Evolutionary conservation across 2,113 vertebrate genomes (phyloP), one percentile per base, ranked within the genome.

Genomic region (Microcebus lehilahytsara): DNA sequence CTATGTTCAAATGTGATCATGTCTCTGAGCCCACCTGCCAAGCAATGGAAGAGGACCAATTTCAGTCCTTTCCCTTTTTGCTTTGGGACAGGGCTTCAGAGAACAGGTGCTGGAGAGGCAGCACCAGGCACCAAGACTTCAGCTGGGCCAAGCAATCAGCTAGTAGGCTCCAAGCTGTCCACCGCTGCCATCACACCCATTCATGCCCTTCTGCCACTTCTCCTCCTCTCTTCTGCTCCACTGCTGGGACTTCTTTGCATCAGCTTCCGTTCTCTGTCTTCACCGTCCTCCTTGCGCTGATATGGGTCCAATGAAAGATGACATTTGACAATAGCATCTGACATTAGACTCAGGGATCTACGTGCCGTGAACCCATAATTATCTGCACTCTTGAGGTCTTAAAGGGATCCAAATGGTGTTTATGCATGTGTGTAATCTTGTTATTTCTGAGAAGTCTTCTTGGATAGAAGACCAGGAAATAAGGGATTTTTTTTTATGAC

Each of bases 391-490:
- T 27, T n/a, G 87, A 89, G 30, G 4, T 34, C 81, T 72, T 8
- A 32, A 56, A 16, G 13, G 20, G 32, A 74, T 13, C 42, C 30
- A 6, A 7, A 0, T 10, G 32, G 25, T n/a, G 6, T 89, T 89
- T 56, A 10, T 58, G 4, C 1, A 2, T 67, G 30, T 25, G 6
- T 22, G 1, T 27, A 51, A 19, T 30, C 9, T 7, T 95, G 79
- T 71, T 51, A 60, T 5, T 85, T 94, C 46, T 71, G 23, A 95
- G 79, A 93, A 37, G 42, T 30, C 80, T 84, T 95, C 77, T 86
- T 89, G 42, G 16, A 34, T 27, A 37, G 87, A 95, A 85, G 19
- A 86, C 42, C 5, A 89, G 78, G 51, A 72, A 86, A 64, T 93
- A 56, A 49, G 22, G 25, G 51, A 46, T 7, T 20, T 92, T 94